phyloP scores from a whole-genome alignment of 2,797 vertebrate genomes.

The Pelodytes ibericus region DNA sequence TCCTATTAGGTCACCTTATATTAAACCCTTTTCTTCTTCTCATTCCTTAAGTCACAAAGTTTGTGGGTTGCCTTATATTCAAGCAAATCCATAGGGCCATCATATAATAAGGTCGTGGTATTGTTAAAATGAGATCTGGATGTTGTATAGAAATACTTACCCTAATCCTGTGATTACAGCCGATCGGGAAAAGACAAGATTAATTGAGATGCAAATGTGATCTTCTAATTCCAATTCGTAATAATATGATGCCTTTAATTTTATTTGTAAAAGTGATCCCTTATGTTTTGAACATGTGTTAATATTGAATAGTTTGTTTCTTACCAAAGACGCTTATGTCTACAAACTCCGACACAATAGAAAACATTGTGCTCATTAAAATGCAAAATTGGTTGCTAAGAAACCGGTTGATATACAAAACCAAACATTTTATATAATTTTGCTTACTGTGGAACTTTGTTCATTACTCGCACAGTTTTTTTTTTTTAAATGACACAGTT shows the following conservation, averaged over 20 bases:
- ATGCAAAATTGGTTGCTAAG: slow-evolving; percentile 6
- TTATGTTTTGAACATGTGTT: slow-evolving; percentile 11
- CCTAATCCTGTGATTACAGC: no score
- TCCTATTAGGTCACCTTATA: no score
- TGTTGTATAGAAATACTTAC: no score
- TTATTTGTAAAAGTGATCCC: slow-evolving; percentile 26
- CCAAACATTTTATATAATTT: slow-evolving; percentile 12
- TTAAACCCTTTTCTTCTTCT: no score
- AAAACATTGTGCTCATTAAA: slow-evolving; percentile 29
- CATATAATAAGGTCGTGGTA: no score
- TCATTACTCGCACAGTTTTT: not conserved
- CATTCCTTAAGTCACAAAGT: no score
- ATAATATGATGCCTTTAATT: not conserved
- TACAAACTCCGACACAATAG: slow-evolving; percentile 8
- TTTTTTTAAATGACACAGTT: not conserved
- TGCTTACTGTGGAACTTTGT: not conserved
- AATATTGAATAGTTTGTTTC: slow-evolving; percentile 14
- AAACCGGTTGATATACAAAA: slow-evolving; percentile 15
- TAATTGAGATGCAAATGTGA: no score
- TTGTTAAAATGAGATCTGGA: no score
- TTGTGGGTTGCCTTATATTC: no score
- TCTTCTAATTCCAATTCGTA: no score
- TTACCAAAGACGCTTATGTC: slow-evolving; percentile 26
- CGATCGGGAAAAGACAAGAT: no score
- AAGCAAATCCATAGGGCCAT: no score